Evolutionary conservation across 2,797 vertebrate genomes (phyloP), one percentile per base, ranked within the genome.

Genomic region (Antennarius maculatus): DNA sequence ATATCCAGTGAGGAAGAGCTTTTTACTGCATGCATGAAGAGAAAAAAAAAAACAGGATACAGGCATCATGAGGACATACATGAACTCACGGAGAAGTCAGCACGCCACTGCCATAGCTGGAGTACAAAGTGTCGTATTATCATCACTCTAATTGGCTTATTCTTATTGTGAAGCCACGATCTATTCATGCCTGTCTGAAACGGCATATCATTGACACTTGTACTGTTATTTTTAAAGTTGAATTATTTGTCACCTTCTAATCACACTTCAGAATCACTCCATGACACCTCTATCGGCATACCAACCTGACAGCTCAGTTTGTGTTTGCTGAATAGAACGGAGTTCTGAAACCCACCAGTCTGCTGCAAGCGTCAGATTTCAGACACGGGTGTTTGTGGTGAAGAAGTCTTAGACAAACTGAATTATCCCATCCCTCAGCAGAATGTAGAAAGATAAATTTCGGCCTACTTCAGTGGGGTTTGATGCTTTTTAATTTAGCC

Each of bases 161-260:
- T 45, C 52, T 43, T 51, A n/a, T 61, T 34, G 55, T 66, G 54
- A 69, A 27, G 65, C 62, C 49, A 10, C 17, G n/a, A 74, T 72
- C 42, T 39, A 8, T 71, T 77, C 66, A 74, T 78, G 76, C 81
- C 84, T 79, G 71, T 56, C 68, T 39, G 28, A 70, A 64, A 67
- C 15, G 49, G 54, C 63, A 71, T 71, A 76, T 78, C 12, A 28
- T 53, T 73, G 70, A 72, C 70, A 71, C 62, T 56, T 67, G 53
- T 39, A 52, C 69, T 61, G 74, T 82, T 81, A 85, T 82, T 85
- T 83, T 77, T 67, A 57, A 72, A 71, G 79, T 62, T 63, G 74
- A 80, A 86, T 80, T 66, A 71, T 85, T 82, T 85, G 74, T 81
- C 88, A 71, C 79, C 66, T 74, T 76, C 69, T 62, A 39, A 71